phyloP scores from a whole-genome alignment of 2,888 invertebrate species.

The Drosophila dives region DNA sequence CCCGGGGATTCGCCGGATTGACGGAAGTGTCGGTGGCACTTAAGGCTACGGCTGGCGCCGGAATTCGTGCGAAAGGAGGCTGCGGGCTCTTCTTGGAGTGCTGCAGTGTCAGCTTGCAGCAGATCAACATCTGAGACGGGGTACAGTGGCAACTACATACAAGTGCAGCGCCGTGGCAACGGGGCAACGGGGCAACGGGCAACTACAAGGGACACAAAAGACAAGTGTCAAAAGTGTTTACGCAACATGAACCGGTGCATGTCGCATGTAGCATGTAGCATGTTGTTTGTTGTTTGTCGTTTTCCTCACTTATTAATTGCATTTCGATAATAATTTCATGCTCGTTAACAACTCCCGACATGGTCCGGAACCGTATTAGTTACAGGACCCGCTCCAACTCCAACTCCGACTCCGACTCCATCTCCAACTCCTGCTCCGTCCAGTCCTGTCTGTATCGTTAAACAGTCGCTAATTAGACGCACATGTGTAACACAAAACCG shows the following conservation, averaged over 20 bases:
- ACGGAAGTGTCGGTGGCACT: conserved; percentile 70
- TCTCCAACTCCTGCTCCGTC: neutral
- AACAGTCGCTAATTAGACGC: conserved; percentile 82
- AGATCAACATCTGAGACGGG: neutral
- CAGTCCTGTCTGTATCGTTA: conserved; percentile 45
- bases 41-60: conserved; percentile 65
- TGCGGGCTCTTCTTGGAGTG: conserved; percentile 21
- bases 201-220: conserved; percentile 17
- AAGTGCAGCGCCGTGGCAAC: conserved; percentile 2
- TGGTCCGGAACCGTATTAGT: conserved; percentile 48
- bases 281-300: conserved; percentile 23
- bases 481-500: conserved; percentile 83
- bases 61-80: conserved; percentile 67
- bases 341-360: conserved; percentile 69
- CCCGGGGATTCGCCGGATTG: conserved; percentile 35
- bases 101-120: conserved; percentile 55
- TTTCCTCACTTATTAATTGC: conserved; percentile 69
- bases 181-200: neutral
- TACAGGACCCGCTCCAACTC: conserved; percentile 43
- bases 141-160: neutral
- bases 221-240: conserved; percentile 71
- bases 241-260: conserved; percentile 58
- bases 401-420: neutral
- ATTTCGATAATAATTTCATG: conserved; percentile 82
- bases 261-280: conserved; percentile 28